Conservation (phyloP, 2,888 invertebrate species). For the Caenorhabditis panamensis region DNA sequence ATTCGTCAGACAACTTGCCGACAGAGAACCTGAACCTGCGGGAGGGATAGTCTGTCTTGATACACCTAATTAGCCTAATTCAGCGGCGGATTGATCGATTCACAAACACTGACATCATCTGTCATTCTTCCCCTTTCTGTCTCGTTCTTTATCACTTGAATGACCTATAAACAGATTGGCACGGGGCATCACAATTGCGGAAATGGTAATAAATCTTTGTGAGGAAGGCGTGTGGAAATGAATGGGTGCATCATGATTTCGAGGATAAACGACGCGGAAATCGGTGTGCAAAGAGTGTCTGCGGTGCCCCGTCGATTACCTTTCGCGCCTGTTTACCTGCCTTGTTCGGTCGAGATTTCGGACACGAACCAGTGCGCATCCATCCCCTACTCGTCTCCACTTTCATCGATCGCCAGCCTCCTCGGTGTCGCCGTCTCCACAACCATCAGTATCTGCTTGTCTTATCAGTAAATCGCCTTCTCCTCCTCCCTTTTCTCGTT, state of each 20-base stretch:
- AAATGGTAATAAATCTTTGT: slow-evolving; percentile 41
- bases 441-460: slow-evolving; percentile 32
- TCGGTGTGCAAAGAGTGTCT: slow-evolving; percentile 39
- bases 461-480: slow-evolving; percentile 52
- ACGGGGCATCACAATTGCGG: slow-evolving; percentile 5
- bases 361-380: slow-evolving; percentile 43
- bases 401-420: slow-evolving; percentile 6
- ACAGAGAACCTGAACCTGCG: not conserved
- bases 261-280: slow-evolving; percentile 52
- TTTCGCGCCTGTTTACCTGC: slow-evolving; percentile 54
- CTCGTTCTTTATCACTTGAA: slow-evolving; percentile 15
- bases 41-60: too few relatives aligned
- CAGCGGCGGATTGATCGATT: slow-evolving; percentile 8
- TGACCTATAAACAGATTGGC: slow-evolving; percentile 53
- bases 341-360: slow-evolving; percentile 60
- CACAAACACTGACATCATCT: slow-evolving; percentile 50
- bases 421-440: slow-evolving; percentile 3
- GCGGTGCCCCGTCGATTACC: slow-evolving; percentile 2
- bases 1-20: slow-evolving; percentile 10
- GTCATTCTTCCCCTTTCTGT: slow-evolving; percentile 12
- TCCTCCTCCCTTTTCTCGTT: slow-evolving; percentile 32
- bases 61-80: slow-evolving; percentile 33
- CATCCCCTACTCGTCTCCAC: slow-evolving; percentile 3
- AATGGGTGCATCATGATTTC: not conserved
- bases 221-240: not conserved